Evolutionary conservation across 2,113 vertebrate species (phyloP), one percentile per base, ranked within the genome.

Genomic region (Propithecus coquereli): DNA sequence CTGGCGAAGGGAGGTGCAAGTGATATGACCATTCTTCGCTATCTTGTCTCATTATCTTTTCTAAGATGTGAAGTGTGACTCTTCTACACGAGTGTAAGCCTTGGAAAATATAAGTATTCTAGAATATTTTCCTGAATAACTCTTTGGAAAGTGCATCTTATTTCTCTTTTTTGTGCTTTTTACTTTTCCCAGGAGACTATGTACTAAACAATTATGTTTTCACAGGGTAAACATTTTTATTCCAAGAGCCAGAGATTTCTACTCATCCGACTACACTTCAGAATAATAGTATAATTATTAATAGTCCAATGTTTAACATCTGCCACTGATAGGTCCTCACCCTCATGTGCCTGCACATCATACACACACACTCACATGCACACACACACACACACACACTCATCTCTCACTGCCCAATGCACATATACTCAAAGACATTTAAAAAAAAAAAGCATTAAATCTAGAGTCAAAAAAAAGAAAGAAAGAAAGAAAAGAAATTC

Each of bases 141-240:
- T 57, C 32, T 77, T 92, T 74, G 50, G 30, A 92, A 96, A 95
- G 8, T 20, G 0, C 80, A 93, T 70, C 40, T 92, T 84, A 52
- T 25, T 95, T 68, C 27, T 90, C 68, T n/a, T 47, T 91, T 74
- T 45, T 30, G 18, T 81, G 74, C 18, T 47, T 80, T 96, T 91
- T 66, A 84, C 27, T 89, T 89, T 45, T 87, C 22, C 66, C 52
- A 83, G 23, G 50, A 89, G 4, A 32, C 13, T 40, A 8, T 89
- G 6, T 50, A 47, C 45, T 68, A 76, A 93, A 91, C 86, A 96
- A 92, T 87, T 87, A 50, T 37, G 73, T 77, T 63, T 82, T 95
- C 43, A 81, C 40, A 81, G 22, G 10, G 87, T 80, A 87, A 90
- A 61, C 52, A 91, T 50, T 89, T 91, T 82, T 70, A 52, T 70